Evolutionary conservation across 2,113 vertebrate genomes (phyloP).

Genomic region (Scatophagus argus): DNA sequence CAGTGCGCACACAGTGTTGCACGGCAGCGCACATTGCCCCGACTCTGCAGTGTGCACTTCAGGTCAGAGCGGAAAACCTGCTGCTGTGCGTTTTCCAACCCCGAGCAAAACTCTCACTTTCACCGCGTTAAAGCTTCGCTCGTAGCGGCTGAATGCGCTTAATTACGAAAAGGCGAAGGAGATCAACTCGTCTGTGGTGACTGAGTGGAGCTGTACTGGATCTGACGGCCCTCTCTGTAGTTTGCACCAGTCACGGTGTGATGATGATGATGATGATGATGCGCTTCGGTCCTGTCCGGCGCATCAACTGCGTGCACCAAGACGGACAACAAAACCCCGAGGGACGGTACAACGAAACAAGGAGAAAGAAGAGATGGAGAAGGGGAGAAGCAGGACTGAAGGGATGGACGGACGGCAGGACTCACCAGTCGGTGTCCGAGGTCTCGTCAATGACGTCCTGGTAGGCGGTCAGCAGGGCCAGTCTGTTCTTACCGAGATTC

Average conservation of each 20-base stretch:
- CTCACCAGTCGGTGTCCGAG: constrained; percentile 86
- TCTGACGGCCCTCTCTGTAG: too few relatives aligned
- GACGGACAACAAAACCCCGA: constrained; percentile 18
- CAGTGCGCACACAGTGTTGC: constrained; percentile 24
- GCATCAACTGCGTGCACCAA: constrained; percentile 56
- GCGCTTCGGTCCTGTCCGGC: constrained; percentile 26
- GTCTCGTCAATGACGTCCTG: constrained; percentile 87
- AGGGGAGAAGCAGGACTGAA: background rate
- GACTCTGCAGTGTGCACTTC: constrained; percentile 43
- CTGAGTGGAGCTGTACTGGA: background rate
- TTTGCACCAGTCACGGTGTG: background rate
- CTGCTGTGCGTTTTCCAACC: background rate
- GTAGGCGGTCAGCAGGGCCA: constrained; percentile 85
- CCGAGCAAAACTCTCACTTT: constrained; percentile 15
- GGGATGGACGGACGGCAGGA: background rate
- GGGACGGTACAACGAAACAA: background rate
- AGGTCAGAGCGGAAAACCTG: background rate
- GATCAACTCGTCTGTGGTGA: background rate
- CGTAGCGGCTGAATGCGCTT: constrained; percentile 22
- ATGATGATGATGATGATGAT: background rate
- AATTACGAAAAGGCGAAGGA: background rate
- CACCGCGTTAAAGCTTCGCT: background rate
- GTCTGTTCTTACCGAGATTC: constrained; percentile 86
- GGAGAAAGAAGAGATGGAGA: background rate
- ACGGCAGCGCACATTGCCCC: constrained; percentile 12